Evolutionary conservation across 2,113 vertebrate species (phyloP).

Genomic region (Phylloscopus trochilus): DNA sequence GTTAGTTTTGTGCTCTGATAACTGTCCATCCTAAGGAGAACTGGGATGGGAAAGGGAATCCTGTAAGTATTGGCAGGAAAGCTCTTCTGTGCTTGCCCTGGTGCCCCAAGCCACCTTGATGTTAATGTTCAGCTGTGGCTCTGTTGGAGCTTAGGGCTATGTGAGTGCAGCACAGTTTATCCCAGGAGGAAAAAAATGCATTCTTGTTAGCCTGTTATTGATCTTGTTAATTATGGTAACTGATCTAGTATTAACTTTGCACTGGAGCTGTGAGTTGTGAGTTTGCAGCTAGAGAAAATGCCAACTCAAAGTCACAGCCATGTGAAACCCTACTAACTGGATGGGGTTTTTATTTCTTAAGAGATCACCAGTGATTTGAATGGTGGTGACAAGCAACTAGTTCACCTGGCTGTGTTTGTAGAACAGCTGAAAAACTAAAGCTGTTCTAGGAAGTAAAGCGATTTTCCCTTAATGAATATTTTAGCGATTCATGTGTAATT

Average conservation of each 20-base stretch:
- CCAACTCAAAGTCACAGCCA: not conserved
- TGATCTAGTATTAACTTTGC: not conserved
- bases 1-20: not conserved
- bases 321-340: not conserved
- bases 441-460: not conserved
- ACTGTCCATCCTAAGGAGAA: not conserved
- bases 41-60: not conserved
- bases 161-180: not conserved
- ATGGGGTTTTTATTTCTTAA: not conserved
- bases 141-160: not conserved
- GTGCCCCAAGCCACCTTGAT: not conserved
- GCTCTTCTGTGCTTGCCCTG: not conserved
- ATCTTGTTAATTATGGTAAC: conserved; percentile 18
- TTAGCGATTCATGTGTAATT: not conserved
- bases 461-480: conserved; percentile 1
- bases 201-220: not conserved
- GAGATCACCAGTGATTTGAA: not conserved
- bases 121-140: not conserved
- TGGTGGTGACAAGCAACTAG: not conserved
- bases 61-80: not conserved
- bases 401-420: not conserved
- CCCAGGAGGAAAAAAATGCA: not conserved
- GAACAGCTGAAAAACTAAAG: not conserved
- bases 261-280: not conserved
- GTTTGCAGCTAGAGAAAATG: not conserved